Base-by-base conservation (phyloP, 1,140 invertebrate species). In the Drosophila mayri region DNA sequence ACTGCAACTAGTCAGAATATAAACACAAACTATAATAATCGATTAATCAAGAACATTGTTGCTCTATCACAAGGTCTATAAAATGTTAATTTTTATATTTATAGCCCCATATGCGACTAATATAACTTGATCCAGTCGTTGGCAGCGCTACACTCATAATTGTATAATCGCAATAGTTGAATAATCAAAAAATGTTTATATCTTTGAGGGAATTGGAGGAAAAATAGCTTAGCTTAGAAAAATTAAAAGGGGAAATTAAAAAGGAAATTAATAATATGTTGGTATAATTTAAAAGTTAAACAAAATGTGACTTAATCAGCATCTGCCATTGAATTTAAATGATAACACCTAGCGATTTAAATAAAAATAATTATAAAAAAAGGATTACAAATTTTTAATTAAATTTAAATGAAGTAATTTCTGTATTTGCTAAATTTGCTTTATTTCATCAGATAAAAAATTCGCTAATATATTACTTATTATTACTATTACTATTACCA, bases 31-130 rank as follows among this genome's bases (percentile, higher is more conserved):
- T 11, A 9, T 43, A 11, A 5, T 25, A 11, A 67, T 55, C 47
- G 38, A 67, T 55, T 68, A 40, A 57, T 68, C 49, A 32, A 32
- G 16, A 37, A 58, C 50, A 40, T 57, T 46, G 16, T 47, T 57
- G 67, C 40, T 68, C 25, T 7, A 35, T 2, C 35, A 11, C 65
- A 71, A 71, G 68, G 66, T 72, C 62, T 40, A 30, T 47, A 66
- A 71, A 71, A 58, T 58, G 20, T 22, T 47, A 49, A 71, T 71
- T n/a, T 66, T 14, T 38, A 71, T 55, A 67, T 54, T 44, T 65
- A 47, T 65, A 37, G 63, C 32, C 37, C 20, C 37, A 22, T 28
- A 18, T 57, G 30, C 47, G 38, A 71, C 37, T 57, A 71, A 71
- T 72, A 59, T 37, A 37, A 72, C 44, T 59, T 59, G 54, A 72